Percentiles rank a stretch among this genome's conserved stretches.
These are phyloP conservation scores for Tragulus kanchil DNA, from an alignment of 2,113 vertebrate species.

Conservation along the genomic window DNA sequence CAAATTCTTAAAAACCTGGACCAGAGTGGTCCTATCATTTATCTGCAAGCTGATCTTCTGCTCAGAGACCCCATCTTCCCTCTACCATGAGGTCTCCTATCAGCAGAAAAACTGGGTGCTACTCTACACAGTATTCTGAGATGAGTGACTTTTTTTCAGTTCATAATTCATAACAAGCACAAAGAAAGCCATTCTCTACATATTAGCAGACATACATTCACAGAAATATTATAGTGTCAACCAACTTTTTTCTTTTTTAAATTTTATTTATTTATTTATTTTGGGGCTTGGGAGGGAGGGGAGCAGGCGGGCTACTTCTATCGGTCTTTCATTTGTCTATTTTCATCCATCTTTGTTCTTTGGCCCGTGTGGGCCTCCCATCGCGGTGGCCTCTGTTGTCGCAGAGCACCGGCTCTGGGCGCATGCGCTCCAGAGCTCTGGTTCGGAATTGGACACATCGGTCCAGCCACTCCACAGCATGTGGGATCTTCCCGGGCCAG, in stretches of 20 bases:
- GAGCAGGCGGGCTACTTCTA: too few species aligned
- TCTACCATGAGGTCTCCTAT: background rate
- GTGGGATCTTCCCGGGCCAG: too few species aligned
- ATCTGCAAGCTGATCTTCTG: background rate
- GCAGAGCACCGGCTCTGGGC: too few species aligned
- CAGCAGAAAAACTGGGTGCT: background rate
- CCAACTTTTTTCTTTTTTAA: background rate
- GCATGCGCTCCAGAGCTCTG: too few species aligned
- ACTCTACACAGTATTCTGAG: background rate
- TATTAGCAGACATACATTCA: slow-evolving; percentile 32
- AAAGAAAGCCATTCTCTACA: background rate
- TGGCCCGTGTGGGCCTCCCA: too few species aligned
- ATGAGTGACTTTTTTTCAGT: background rate
- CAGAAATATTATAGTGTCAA: background rate
- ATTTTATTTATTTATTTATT: too few species aligned
- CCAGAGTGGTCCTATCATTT: background rate
- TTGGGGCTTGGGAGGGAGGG: too few species aligned
- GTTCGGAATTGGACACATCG: too few species aligned
- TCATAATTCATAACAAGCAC: slow-evolving; percentile 12
- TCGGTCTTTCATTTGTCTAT: too few species aligned
- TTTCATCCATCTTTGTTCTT: too few species aligned
- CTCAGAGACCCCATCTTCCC: background rate
- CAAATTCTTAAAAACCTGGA: background rate
- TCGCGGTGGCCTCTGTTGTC: too few species aligned
- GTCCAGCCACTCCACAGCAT: too few species aligned